These are phyloP conservation scores for Argyrosomus japonicus DNA, from an alignment of 2,113 vertebrate genomes.

Conservation along the genomic window DNA sequence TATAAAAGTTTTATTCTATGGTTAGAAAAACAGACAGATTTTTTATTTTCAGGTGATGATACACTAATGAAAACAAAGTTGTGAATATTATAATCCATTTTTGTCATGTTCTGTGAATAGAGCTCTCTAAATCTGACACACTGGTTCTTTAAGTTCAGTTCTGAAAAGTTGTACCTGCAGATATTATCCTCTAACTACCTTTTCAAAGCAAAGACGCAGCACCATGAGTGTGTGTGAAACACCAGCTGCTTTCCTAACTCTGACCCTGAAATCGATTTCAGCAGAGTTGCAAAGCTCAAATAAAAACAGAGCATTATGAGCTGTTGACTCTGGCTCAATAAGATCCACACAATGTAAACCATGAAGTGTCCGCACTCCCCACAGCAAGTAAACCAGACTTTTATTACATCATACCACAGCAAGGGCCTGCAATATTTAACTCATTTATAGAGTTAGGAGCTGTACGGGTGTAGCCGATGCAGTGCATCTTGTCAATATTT, in stretches of 20 bases:
- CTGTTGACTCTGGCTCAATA: conserved; percentile 57
- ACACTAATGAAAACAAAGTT: too few relatives aligned
- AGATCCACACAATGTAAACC: conserved; percentile 56
- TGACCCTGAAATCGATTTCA: conserved; percentile 64
- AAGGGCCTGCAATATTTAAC: conserved; percentile 54
- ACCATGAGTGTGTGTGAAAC: not conserved
- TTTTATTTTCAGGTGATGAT: too few relatives aligned
- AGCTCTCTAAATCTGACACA: too few relatives aligned
- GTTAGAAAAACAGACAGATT: too few relatives aligned
- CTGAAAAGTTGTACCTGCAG: not conserved
- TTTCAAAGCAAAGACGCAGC: conserved; percentile 19
- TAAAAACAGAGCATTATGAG: conserved; percentile 57
- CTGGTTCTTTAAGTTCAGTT: not conserved
- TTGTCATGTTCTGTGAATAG: too few relatives aligned
- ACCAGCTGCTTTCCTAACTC: conserved; percentile 44
- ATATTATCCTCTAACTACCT: conserved; percentile 19
- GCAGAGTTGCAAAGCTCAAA: conserved; percentile 50
- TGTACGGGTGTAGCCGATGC: conserved; percentile 42
- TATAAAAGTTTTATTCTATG: too few relatives aligned
- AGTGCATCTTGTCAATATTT: conserved; percentile 69
- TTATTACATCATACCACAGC: conserved; percentile 59
- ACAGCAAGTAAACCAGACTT: conserved; percentile 43
- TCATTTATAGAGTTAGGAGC: conserved; percentile 58
- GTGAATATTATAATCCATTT: too few relatives aligned
- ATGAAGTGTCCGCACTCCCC: conserved; percentile 57